Evolutionary conservation across 2,113 vertebrate species (phyloP).

Genomic region (Myiagra hebetior): DNA sequence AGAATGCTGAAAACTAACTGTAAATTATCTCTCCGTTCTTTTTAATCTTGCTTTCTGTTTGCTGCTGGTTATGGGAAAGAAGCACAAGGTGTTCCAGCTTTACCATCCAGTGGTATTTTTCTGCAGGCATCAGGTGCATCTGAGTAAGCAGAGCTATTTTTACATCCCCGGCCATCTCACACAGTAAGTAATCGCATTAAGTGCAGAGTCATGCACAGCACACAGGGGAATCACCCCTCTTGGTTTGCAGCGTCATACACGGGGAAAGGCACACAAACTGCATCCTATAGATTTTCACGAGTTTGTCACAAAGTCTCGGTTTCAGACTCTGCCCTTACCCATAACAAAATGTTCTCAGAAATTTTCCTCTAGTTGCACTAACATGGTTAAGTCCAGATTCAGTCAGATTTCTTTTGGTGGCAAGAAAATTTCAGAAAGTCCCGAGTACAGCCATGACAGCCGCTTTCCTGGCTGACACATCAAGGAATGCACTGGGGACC

Average conservation of each 20-base stretch:
- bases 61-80: background rate
- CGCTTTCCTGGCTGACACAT: conserved; percentile 22
- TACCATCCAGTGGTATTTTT: background rate
- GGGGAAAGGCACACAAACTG: background rate
- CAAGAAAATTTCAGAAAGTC: conserved; percentile 12
- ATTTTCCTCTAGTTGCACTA: background rate
- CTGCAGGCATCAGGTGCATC: background rate
- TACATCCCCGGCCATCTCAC: background rate
- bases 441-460: background rate
- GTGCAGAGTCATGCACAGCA: conserved; percentile 33
- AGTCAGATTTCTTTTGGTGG: background rate
- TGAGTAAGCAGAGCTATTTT: conserved; percentile 59
- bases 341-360: background rate
- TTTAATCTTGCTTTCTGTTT: conserved; percentile 3
- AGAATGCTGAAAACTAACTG: background rate
- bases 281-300: background rate
- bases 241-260: background rate
- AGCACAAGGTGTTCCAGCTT: conserved; percentile 2
- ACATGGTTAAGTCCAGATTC: background rate
- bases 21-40: background rate
- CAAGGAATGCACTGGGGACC: background rate
- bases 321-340: background rate
- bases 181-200: background rate
- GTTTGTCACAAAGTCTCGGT: background rate
- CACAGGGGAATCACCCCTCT: background rate